These are phyloP conservation scores for Tokudaia muenninki DNA, from an alignment of 2,797 vertebrate genomes.

Conservation along the genomic window DNA sequence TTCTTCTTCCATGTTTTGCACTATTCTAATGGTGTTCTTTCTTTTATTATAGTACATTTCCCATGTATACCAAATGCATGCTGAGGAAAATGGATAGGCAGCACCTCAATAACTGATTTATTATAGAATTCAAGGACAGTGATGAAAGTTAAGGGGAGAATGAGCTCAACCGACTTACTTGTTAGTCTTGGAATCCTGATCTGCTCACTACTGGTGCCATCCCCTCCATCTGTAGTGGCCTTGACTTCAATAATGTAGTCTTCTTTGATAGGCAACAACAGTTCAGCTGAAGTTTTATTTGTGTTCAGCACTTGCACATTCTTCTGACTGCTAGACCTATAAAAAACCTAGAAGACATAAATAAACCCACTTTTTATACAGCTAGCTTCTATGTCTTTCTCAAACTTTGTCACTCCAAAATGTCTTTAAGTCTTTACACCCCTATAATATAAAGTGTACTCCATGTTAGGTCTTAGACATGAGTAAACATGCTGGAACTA, in stretches of 20 bases:
- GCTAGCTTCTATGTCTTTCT: not conserved
- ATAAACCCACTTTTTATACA: not conserved
- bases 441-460: not conserved
- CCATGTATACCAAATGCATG: not conserved
- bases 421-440: fast-evolving
- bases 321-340: constrained; percentile 92
- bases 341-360: constrained; percentile 90
- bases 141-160: not conserved
- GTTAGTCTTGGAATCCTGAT: constrained; percentile 95
- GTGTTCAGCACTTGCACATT: constrained; percentile 89
- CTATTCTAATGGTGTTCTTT: not conserved
- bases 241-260: constrained; percentile 96
- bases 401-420: not conserved
- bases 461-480: not conserved
- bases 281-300: constrained; percentile 91
- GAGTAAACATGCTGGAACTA: not conserved
- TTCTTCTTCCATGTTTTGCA: not conserved
- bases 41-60: not conserved
- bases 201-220: constrained; percentile 94
- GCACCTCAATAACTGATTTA: fast-evolving
- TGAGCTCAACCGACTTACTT: constrained; percentile 89
- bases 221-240: constrained; percentile 93
- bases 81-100: not conserved
- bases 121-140: not conserved
- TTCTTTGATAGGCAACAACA: constrained; percentile 91